These are phyloP conservation scores for Cantharis flavilabris DNA, from an alignment of 2,888 invertebrate genomes.

Conservation along the genomic window DNA sequence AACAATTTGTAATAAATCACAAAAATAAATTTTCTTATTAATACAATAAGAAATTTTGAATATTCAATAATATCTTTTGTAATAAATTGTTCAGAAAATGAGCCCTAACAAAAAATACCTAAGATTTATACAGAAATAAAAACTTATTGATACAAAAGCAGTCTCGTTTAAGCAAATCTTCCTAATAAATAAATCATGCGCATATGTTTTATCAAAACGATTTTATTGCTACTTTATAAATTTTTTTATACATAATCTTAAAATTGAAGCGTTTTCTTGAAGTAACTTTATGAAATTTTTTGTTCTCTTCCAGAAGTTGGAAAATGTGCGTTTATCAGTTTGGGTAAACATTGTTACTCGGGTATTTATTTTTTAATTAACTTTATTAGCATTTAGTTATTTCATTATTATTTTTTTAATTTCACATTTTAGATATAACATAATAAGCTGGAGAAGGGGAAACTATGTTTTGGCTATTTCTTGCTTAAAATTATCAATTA, in stretches of 20 bases:
- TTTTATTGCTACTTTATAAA: background rate
- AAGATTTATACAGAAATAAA: background rate
- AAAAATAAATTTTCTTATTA: background rate
- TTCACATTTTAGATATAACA: background rate
- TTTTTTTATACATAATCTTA: background rate
- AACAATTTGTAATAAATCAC: background rate
- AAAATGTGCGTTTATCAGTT: background rate
- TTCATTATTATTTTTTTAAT: background rate
- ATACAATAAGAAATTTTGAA: background rate
- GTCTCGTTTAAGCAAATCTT: background rate
- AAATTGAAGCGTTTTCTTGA: background rate
- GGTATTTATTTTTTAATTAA: background rate
- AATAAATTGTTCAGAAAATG: background rate
- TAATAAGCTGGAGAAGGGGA: background rate
- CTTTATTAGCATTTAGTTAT: background rate
- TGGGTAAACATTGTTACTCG: background rate
- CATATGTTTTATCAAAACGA: background rate
- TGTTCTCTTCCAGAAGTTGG: background rate
- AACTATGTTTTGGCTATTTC: background rate
- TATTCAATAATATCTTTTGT: background rate
- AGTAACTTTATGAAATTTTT: background rate
- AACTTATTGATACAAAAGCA: background rate
- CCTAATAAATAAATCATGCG: background rate
- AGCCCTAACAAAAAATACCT: background rate
- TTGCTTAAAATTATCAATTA: background rate